phyloP scores from a whole-genome alignment of 2,888 invertebrate species.

The Phalera bucephala region DNA sequence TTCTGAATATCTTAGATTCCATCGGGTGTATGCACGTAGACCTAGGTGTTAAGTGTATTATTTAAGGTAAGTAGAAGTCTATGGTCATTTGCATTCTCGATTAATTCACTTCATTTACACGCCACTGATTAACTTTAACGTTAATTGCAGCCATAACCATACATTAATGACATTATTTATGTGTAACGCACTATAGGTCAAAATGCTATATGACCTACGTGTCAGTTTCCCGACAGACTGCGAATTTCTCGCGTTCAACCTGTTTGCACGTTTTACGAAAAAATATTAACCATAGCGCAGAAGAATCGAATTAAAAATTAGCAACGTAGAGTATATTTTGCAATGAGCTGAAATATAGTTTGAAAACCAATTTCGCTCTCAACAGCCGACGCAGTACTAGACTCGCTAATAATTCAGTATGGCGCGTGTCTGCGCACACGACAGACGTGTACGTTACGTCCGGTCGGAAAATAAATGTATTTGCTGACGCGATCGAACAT shows the following conservation, averaged over 20 bases:
- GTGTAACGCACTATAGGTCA: slow-evolving; percentile 45
- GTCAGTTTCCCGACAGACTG: slow-evolving; percentile 58
- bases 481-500: slow-evolving; percentile 47
- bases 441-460: slow-evolving; percentile 44
- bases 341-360: slow-evolving; percentile 36
- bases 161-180: neutral
- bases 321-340: slow-evolving; percentile 44
- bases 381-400: slow-evolving; percentile 53
- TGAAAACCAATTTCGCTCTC: slow-evolving; percentile 77
- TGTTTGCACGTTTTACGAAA: slow-evolving; percentile 53
- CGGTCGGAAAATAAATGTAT: slow-evolving; percentile 30
- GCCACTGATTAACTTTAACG: no score
- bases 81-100: no score
- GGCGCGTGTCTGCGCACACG: slow-evolving; percentile 65
- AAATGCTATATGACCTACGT: slow-evolving; percentile 46
- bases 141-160: no score
- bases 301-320: slow-evolving; percentile 47
- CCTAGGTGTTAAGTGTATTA: no score
- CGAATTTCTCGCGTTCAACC: slow-evolving; percentile 68
- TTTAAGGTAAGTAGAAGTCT: no score
- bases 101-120: no score
- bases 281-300: slow-evolving; percentile 36
- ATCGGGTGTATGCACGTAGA: no score
- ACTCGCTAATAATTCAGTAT: slow-evolving; percentile 68
- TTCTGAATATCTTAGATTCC: no score